Evolutionary conservation across 2,797 vertebrate species (phyloP).

Genomic region (Gila robusta): DNA sequence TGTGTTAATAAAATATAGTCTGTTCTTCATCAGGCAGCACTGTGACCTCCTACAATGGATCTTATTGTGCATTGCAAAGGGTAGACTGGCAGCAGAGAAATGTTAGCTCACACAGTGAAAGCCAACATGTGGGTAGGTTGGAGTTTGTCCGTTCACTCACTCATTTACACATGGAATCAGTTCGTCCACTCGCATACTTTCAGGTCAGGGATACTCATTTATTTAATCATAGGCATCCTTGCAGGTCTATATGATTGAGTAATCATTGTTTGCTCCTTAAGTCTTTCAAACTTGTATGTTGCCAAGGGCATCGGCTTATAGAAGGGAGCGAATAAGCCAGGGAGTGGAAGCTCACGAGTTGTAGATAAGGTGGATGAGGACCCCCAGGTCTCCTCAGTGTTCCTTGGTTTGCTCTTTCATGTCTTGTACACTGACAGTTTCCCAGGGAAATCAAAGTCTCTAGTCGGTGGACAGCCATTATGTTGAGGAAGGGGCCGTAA

Average conservation of each 20-base stretch:
- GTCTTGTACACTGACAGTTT: conserved; percentile 73
- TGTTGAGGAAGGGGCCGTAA: conserved; percentile 50
- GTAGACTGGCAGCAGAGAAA: conserved; percentile 1
- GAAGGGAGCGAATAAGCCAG: conserved; percentile 25
- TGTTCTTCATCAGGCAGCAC: conserved; percentile 15
- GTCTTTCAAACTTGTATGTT: background rate
- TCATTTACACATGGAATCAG: conserved; percentile 15
- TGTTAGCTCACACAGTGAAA: conserved; percentile 23
- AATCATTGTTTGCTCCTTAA: conserved; percentile 14
- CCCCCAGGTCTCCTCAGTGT: conserved; percentile 72
- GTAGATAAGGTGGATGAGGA: conserved; percentile 75
- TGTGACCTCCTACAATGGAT: conserved; percentile 32
- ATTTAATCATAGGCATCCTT: background rate
- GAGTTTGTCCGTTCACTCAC: background rate
- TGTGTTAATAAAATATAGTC: background rate
- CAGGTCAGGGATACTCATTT: background rate
- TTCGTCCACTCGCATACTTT: background rate
- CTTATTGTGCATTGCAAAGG: conserved; percentile 16
- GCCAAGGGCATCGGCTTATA: conserved; percentile 5
- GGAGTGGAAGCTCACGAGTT: conserved; percentile 9
- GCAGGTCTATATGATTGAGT: background rate
- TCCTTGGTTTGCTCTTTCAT: conserved; percentile 73
- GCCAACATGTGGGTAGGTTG: conserved; percentile 8
- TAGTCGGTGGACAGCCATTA: conserved; percentile 74
- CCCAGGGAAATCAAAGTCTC: conserved; percentile 76